A percentile compares a stretch with the other conserved stretches of the same genome.
phyloP scores from a whole-genome alignment of 2,797 vertebrate genomes.

The Ataeniobius toweri region DNA sequence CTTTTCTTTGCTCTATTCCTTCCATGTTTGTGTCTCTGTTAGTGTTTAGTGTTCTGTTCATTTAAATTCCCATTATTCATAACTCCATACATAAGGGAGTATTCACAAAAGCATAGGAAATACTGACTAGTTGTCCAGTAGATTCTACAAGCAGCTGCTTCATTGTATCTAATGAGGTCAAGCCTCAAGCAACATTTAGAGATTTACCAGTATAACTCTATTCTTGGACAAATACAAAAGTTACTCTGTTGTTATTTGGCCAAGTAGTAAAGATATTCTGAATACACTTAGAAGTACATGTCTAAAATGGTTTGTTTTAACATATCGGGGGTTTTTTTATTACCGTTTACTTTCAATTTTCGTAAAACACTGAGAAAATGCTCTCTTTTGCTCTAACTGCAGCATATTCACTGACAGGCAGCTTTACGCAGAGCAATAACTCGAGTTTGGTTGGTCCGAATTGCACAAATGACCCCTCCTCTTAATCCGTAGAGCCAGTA shows the following conservation, averaged over 20 bases:
- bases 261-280: neutral
- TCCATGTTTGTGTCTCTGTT: neutral
- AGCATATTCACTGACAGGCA: too few relatives aligned
- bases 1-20: neutral
- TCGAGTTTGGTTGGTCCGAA: too few relatives aligned
- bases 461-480: too few relatives aligned
- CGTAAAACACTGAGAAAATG: too few relatives aligned
- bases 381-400: too few relatives aligned
- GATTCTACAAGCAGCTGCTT: slow-evolving; percentile 24
- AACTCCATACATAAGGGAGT: slow-evolving; percentile 22
- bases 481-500: too few relatives aligned
- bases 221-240: neutral
- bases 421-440: too few relatives aligned
- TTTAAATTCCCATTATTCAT: slow-evolving; percentile 23
- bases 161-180: slow-evolving; percentile 26
- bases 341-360: too few relatives aligned
- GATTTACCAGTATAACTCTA: neutral
- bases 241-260: neutral
- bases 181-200: neutral
- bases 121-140: slow-evolving; percentile 19
- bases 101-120: slow-evolving; percentile 22
- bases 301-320: too few relatives aligned
- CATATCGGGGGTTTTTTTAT: too few relatives aligned
- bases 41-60: slow-evolving; percentile 6
- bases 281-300: neutral